Conservation (phyloP, 1,140 invertebrate species). For the Cylas formicarius region DNA sequence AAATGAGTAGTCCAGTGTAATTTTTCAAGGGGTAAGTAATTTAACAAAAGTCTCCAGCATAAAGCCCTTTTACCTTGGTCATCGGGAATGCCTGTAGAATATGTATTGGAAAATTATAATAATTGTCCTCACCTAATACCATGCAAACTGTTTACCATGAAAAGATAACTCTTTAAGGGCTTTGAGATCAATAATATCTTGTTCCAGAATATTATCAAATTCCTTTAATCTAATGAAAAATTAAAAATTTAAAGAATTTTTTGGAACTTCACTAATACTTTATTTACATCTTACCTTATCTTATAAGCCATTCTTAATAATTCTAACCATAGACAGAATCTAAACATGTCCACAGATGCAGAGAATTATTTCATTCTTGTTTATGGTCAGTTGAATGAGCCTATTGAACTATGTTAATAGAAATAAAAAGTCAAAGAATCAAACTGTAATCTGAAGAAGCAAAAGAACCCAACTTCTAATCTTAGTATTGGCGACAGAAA, state of each 20-base stretch:
- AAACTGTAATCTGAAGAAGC: no score
- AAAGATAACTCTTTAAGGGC: conserved; percentile 63
- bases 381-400: no score
- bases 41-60: conserved; percentile 77
- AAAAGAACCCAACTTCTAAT: no score
- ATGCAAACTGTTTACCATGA: conserved; percentile 52
- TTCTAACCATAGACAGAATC: no score
- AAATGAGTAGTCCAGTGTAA: conserved; percentile 59
- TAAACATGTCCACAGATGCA: no score
- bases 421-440: no score
- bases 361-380: no score
- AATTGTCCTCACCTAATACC: neutral
- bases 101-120: conserved; percentile 7
- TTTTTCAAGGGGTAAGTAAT: conserved; percentile 67
- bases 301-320: conserved; percentile 30
- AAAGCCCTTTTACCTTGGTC: conserved; percentile 65
- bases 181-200: conserved; percentile 60
- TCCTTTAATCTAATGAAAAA: conserved; percentile 59
- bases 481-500: no score
- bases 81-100: conserved; percentile 68
- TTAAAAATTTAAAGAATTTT: conserved; percentile 8
- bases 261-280: neutral
- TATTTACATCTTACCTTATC: conserved; percentile 20
- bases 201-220: conserved; percentile 59
- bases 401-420: no score